Percentiles rank a stretch among this genome's conserved stretches.
Evolutionary conservation across 2,797 vertebrate genomes (phyloP).

Genomic region (Lithobates pipiens): DNA sequence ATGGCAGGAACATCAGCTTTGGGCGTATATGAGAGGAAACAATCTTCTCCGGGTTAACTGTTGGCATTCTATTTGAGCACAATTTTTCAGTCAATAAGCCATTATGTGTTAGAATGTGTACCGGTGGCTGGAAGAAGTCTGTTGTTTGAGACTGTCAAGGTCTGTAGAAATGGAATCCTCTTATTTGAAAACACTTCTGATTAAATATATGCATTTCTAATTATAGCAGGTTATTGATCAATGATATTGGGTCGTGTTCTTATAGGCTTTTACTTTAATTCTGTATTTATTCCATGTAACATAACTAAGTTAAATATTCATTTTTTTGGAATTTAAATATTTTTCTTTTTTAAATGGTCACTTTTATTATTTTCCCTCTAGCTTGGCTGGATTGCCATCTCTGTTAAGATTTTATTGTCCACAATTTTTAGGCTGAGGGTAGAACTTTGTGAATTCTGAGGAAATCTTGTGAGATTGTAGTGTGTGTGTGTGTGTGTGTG

Average conservation of each 20-base stretch:
- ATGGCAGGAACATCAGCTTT: background rate
- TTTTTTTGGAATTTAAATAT: no score
- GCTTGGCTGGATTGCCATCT: no score
- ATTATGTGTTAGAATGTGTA: conserved; percentile 47
- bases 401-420: no score
- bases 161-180: conserved; percentile 28
- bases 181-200: conserved; percentile 32
- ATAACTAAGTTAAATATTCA: background rate
- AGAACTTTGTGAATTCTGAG: no score
- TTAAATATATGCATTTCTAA: conserved; percentile 40
- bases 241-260: background rate
- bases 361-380: no score
- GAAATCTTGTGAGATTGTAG: no score
- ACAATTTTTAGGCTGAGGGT: no score
- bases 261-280: background rate
- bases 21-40: background rate
- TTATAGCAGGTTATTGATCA: conserved; percentile 32
- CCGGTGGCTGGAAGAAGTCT: conserved; percentile 27
- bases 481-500: no score
- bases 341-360: no score
- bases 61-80: conserved; percentile 19
- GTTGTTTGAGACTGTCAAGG: conserved; percentile 33
- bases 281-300: background rate
- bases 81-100: conserved; percentile 53
- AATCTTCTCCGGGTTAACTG: background rate